Conservation (phyloP, 2,113 vertebrate species). For the Trinectes maculatus region DNA sequence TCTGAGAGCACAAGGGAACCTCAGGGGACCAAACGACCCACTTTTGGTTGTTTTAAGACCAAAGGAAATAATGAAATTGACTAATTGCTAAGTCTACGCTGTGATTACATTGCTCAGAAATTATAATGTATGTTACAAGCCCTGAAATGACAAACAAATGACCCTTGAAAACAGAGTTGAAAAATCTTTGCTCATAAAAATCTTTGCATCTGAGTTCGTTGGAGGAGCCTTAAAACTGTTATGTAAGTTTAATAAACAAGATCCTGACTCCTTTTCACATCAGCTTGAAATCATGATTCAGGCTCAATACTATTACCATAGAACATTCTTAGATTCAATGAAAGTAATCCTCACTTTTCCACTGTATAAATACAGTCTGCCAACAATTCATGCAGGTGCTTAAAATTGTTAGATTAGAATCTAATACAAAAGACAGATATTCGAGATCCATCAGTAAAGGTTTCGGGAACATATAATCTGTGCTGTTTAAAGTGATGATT, state of each 20-base stretch:
- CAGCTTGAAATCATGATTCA: neutral
- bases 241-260: neutral
- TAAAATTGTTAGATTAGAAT: too few relatives aligned
- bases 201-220: neutral
- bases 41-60: conserved; percentile 34
- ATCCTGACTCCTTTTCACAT: neutral
- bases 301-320: too few relatives aligned
- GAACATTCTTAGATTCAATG: too few relatives aligned
- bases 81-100: conserved; percentile 35
- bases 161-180: neutral
- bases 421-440: too few relatives aligned
- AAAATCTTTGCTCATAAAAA: conserved; percentile 17
- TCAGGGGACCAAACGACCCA: neutral
- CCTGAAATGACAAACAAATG: neutral
- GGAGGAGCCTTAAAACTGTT: neutral
- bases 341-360: too few relatives aligned
- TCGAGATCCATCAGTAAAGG: too few relatives aligned
- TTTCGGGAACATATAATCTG: too few relatives aligned
- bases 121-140: conserved; percentile 17
- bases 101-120: conserved; percentile 30
- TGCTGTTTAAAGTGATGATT: too few relatives aligned
- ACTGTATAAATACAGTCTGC: too few relatives aligned
- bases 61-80: conserved; percentile 19
- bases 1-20: neutral
- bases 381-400: too few relatives aligned